Base-by-base conservation (phyloP, 1,140 invertebrate species). In the Zaprionus lachaisei region DNA sequence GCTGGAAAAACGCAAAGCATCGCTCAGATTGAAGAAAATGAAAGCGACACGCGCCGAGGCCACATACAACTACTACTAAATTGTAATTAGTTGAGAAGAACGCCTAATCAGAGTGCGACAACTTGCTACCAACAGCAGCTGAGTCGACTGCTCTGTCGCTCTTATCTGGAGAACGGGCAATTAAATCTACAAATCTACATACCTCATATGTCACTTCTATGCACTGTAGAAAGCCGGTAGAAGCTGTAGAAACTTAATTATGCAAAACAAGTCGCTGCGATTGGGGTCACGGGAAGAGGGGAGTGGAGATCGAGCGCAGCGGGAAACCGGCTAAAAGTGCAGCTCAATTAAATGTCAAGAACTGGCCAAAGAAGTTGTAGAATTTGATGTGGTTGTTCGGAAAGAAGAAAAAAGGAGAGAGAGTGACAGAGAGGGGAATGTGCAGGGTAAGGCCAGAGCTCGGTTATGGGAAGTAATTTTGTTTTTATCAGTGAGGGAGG, bases 261-360 rank as follows among this genome's bases (percentile, higher is more conserved):
- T 84, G 85, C 85, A 81, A 84, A 87, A 87, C 81, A 51, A 89
- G 84, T 81, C 71, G 60, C 31, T 55, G 24, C 58, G 67, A 87
- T 87, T 89, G 81, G 56, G 84, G 84, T 84, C 84, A 83, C 63
- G 57, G 26, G 26, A 54, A 65, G 65, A 54, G 49, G 28, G 49
- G 22, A 11, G 15, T 24, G 6, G 14, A 26, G 49, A 24, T 24
- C 11, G 49, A 74, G 56, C 54, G 44, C 51, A 61, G 66, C 80
- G 79, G 71, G 75, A 64, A 76, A 64, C 44, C 37, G 65, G 73
- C 62, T 60, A 28, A 79, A 79, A 60, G 34, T 71, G 68, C 73
- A 76, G 58, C 73, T 72, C 47, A 76, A 78, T 80, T 71, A 71
- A 72, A 57, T 77, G 58, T 62, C 65, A 69, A 77, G 57, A 77